Conservation (phyloP, 2,888 invertebrate genomes). For the Drosophila emarginata region DNA sequence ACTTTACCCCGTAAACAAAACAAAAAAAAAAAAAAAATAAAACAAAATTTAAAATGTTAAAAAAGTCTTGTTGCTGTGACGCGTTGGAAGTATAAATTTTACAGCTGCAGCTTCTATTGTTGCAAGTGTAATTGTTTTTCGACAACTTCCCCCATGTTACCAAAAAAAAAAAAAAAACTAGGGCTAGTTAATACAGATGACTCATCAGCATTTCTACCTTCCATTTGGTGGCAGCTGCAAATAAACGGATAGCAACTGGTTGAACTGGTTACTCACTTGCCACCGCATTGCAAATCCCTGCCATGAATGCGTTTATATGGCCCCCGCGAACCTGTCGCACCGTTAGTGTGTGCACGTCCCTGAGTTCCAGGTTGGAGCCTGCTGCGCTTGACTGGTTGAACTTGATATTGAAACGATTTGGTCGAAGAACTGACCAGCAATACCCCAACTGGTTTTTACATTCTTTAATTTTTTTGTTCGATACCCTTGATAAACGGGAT, state of each 20-base stretch:
- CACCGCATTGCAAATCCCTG: slow-evolving; percentile 61
- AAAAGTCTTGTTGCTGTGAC: slow-evolving; percentile 70
- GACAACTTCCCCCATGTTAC: slow-evolving; percentile 42
- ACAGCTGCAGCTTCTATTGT: slow-evolving; percentile 70
- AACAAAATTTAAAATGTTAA: slow-evolving; percentile 1
- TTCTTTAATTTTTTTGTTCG: slow-evolving; percentile 23
- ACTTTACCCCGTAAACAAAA: slow-evolving; percentile 44
- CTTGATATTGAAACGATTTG: slow-evolving; percentile 76
- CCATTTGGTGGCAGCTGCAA: slow-evolving; percentile 64
- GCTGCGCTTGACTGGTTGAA: slow-evolving; percentile 74
- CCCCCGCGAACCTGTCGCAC: slow-evolving; percentile 64
- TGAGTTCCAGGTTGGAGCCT: slow-evolving; percentile 18
- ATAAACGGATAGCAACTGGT: slow-evolving; percentile 59
- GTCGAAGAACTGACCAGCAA: slow-evolving; percentile 49
- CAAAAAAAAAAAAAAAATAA: background rate
- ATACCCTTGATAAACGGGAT: background rate
- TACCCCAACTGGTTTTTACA: slow-evolving; percentile 50
- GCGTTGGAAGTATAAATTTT: slow-evolving; percentile 69
- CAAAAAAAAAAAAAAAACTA: background rate
- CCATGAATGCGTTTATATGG: slow-evolving; percentile 49
- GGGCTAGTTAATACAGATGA: slow-evolving; percentile 51
- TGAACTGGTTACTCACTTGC: slow-evolving; percentile 70
- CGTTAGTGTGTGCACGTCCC: slow-evolving; percentile 46
- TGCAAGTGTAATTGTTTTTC: slow-evolving; percentile 69
- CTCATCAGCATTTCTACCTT: slow-evolving; percentile 47